Base-by-base conservation (phyloP, 2,888 invertebrate genomes). In the Danaus chrysippus region DNA sequence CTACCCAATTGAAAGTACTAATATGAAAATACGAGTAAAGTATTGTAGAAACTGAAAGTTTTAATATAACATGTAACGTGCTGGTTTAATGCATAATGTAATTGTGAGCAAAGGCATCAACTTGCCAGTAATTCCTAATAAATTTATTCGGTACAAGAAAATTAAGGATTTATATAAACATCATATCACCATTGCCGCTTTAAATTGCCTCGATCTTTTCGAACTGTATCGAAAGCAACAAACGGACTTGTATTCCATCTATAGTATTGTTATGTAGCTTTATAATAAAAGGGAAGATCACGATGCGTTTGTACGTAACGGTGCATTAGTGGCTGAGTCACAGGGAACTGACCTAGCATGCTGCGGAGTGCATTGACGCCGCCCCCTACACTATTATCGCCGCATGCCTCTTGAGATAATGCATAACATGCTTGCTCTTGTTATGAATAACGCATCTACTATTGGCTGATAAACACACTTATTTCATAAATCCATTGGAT, bases 341-440 rank as follows among this genome's bases (percentile, higher is more conserved):
- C 83, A 83, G 90, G 88, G 90, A 90, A 91, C 91, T 91, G 91
- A 90, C 91, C 91, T 91, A 90, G 84, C 87, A 87, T 87, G 87
- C 84, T 85, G 79, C 75, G 72, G 87, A 86, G 90, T 90, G 89
- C 90, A 87, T 90, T 90, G 90, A 91, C 90, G 88, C 76, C 80
- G 77, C 73, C 76, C 76, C 78, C 81, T 76, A 77, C 81, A 83
- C 84, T 86, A 86, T 87, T 90, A 90, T 89, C 87, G 81, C 81
- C 79, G 84, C 81, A 87, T 89, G 88, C 84, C 86, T 86, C 83
- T 85, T 83, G 74, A 80, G 89, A 90, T 90, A 89, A 87, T 87
- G 84, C 83, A 81, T 79, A 82, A 78, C 81, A 84, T 83, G 79
- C 83, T 79, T 81, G 82, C 78, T 76, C 71, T 71, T 73, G 72